These are phyloP conservation scores for Suncus etruscus DNA, from an alignment of 2,113 vertebrate genomes.

Conservation along the genomic window DNA sequence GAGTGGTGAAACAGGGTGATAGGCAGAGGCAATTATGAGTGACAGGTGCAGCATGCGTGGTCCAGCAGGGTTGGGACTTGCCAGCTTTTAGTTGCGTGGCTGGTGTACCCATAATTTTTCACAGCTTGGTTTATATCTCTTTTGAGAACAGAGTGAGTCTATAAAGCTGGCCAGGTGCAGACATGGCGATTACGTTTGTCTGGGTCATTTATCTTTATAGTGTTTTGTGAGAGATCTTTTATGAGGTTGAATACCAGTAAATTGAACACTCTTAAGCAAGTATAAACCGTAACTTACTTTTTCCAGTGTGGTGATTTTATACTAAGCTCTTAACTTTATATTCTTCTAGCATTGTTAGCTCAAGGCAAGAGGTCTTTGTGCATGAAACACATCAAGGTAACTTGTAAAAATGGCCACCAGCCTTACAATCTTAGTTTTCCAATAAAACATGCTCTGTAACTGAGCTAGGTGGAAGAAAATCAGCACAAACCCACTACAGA, in stretches of 20 bases:
- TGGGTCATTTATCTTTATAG: neutral
- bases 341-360: neutral
- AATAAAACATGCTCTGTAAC: slow-evolving; percentile 22
- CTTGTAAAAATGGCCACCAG: neutral
- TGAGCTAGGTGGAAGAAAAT: slow-evolving; percentile 1
- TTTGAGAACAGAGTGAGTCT: no score
- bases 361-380: neutral
- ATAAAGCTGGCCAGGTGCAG: no score
- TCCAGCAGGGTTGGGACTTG: no score
- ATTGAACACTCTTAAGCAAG: slow-evolving; percentile 9
- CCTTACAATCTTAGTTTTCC: neutral
- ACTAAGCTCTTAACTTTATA: neutral
- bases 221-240: slow-evolving; percentile 32
- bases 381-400: neutral
- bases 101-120: no score
- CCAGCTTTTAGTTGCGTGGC: no score
- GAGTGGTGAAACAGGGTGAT: no score
- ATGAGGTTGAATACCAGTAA: neutral
- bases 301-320: neutral
- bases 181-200: no score
- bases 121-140: no score
- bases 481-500: slow-evolving; percentile 67
- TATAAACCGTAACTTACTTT: neutral
- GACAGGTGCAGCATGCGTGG: no score
- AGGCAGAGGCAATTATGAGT: no score